Percentiles rank a stretch among this genome's conserved stretches.
Conservation (phyloP, 2,113 vertebrate species). For the Odocoileus virginianus region DNA sequence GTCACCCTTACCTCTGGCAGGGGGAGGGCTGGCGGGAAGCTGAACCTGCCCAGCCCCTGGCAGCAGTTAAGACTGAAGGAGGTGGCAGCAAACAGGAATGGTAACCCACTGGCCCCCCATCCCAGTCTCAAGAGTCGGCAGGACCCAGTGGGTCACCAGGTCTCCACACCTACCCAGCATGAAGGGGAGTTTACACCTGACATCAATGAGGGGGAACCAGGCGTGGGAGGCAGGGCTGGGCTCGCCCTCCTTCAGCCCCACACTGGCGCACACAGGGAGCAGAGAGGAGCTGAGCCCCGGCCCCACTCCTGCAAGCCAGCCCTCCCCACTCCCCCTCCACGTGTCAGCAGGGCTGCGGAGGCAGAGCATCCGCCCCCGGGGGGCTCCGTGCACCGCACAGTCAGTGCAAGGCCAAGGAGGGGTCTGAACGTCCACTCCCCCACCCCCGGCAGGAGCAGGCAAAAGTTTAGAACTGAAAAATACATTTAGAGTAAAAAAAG, state of each 20-base stretch:
- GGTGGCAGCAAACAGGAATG: background rate
- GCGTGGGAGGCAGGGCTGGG: background rate
- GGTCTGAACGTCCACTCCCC: background rate
- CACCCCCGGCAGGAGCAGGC: background rate
- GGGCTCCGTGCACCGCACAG: rapidly evolving
- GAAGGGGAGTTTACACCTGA: background rate
- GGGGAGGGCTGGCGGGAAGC: background rate
- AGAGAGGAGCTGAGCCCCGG: background rate
- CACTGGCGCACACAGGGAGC: background rate
- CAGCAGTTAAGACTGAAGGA: background rate
- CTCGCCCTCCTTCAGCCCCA: rapidly evolving
- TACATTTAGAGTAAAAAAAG: background rate
- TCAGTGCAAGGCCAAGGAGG: rapidly evolving
- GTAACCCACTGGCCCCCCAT: too few species aligned
- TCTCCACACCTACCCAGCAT: background rate
- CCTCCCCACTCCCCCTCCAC: background rate
- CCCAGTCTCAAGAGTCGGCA: too few species aligned
- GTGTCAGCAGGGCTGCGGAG: background rate
- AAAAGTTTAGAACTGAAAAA: background rate
- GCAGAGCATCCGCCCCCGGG: background rate
- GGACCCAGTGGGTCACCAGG: background rate
- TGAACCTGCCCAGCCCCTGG: background rate
- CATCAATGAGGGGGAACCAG: background rate
- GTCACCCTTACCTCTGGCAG: background rate
- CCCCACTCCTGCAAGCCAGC: background rate